Conservation (phyloP, 2,888 invertebrate species). For the Ophioninae sp. region DNA sequence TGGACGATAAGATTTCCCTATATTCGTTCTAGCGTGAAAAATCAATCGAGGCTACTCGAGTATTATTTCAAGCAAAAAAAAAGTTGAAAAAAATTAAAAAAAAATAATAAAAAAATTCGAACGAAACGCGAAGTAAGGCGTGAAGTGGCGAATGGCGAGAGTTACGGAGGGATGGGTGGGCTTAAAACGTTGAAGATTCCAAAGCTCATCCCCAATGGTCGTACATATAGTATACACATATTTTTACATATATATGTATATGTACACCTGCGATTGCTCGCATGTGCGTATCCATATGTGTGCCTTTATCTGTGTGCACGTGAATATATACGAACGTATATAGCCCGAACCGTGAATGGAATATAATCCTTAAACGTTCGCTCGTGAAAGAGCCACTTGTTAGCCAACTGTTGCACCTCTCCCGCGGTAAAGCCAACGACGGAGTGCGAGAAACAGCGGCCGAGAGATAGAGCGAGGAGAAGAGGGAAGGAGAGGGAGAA, state of each 20-base stretch:
- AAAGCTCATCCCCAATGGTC: conserved; percentile 12
- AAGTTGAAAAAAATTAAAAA: background rate
- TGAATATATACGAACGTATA: background rate
- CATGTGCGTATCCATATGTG: background rate
- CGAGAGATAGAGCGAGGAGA: conserved; percentile 34
- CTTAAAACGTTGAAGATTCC: conserved; percentile 3
- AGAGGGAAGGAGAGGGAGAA: conserved; percentile 22
- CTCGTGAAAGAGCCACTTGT: conserved; percentile 79
- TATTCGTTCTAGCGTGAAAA: too few species aligned
- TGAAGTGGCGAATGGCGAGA: too few species aligned
- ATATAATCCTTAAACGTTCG: conserved; percentile 73
- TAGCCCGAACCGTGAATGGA: conserved; percentile 66
- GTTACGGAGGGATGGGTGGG: background rate
- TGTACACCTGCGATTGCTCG: background rate
- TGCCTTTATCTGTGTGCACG: background rate
- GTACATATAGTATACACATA: conserved; percentile 15
- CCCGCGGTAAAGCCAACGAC: conserved; percentile 51
- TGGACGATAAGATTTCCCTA: too few species aligned
- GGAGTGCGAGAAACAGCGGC: conserved; percentile 35
- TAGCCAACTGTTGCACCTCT: conserved; percentile 79
- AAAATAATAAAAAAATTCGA: too few species aligned
- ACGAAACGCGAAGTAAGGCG: background rate
- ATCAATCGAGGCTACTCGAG: too few species aligned
- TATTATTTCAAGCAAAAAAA: background rate
- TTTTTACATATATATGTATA: conserved; percentile 4